Conservation (phyloP, 2,797 vertebrate genomes). For the Limosa lapponica region DNA sequence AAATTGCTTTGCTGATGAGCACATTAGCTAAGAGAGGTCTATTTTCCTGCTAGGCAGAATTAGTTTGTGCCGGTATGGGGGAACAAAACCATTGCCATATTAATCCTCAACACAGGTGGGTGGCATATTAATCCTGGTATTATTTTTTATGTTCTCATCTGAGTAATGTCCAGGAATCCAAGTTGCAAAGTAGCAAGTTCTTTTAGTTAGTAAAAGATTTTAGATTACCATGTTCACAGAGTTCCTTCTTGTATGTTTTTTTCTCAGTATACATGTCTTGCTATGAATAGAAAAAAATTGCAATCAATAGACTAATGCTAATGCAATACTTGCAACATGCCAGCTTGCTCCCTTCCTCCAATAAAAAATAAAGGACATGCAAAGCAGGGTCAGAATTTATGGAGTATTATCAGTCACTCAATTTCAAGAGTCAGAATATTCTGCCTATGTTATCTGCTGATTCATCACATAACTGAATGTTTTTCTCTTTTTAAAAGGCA, state of each 20-base stretch:
- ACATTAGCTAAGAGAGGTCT: slow-evolving; percentile 16
- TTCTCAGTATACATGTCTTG: neutral
- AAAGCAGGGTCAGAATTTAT: neutral
- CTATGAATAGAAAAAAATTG: neutral
- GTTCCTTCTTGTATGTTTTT: neutral
- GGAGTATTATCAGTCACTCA: neutral
- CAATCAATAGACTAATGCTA: neutral
- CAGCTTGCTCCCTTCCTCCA: neutral
- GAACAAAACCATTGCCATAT: neutral
- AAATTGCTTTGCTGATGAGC: slow-evolving; percentile 35
- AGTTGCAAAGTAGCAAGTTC: neutral
- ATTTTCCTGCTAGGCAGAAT: slow-evolving; percentile 43
- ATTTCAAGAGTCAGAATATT: neutral
- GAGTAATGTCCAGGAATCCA: neutral
- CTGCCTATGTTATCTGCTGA: neutral
- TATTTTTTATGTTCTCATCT: neutral
- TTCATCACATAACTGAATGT: neutral
- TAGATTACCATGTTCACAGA: neutral
- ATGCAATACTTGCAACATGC: neutral
- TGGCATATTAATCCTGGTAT: slow-evolving; percentile 1
- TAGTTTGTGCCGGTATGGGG: slow-evolving; percentile 27
- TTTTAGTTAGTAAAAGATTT: slow-evolving; percentile 7
- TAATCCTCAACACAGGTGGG: neutral
- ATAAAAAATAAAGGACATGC: neutral
- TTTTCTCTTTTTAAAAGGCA: neutral